These are phyloP conservation scores for Manduca sexta DNA, from an alignment of 1,140 invertebrate genomes.

Conservation along the genomic window DNA sequence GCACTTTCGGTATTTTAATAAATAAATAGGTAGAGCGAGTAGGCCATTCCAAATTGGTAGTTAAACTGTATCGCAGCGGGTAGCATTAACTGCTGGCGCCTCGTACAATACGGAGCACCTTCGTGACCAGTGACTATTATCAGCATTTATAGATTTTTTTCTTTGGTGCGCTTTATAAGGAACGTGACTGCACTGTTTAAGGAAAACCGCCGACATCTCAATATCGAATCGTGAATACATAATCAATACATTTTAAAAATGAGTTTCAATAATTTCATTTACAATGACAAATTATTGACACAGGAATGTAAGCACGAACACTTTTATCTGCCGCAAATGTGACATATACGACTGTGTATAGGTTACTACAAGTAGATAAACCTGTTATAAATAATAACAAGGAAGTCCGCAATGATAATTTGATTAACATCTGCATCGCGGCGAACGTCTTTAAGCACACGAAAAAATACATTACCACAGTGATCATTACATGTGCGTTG, in stretches of 20 bases:
- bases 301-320: not conserved
- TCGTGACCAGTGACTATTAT: constrained; percentile 60
- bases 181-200: constrained; percentile 49
- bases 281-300: constrained; percentile 1
- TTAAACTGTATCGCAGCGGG: constrained; percentile 45
- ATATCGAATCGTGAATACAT: constrained; percentile 40
- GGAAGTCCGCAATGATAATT: constrained; percentile 65
- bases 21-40: constrained; percentile 6
- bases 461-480: constrained; percentile 59
- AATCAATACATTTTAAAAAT: constrained; percentile 37
- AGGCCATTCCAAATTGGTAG: constrained; percentile 30
- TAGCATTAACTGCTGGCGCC: constrained; percentile 44
- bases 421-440: constrained; percentile 56
- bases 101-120: constrained; percentile 35
- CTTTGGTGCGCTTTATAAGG: constrained; percentile 27
- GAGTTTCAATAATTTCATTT: constrained; percentile 24
- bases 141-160: constrained; percentile 50
- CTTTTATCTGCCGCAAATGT: not conserved
- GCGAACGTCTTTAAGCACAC: constrained; percentile 57
- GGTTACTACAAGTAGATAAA: constrained; percentile 16
- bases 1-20: not conserved
- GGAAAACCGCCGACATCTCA: constrained; percentile 38
- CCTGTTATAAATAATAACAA: constrained; percentile 50
- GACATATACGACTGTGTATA: not conserved
- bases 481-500: constrained; percentile 60